phyloP scores from a whole-genome alignment of 2,113 vertebrate genomes.

The Pica pica region DNA sequence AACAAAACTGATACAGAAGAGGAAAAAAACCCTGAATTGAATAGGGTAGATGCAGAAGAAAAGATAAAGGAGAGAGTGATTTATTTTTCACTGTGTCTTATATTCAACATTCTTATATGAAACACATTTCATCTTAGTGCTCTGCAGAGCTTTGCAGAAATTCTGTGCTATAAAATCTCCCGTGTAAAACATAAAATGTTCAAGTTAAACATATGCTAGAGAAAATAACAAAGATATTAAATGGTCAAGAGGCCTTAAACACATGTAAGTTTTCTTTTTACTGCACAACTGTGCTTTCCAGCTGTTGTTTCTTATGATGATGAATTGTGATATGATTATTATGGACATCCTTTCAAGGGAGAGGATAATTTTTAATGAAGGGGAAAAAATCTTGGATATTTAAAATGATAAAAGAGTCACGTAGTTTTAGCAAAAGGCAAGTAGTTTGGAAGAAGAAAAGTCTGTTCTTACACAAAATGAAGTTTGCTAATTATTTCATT shows the following conservation, averaged over 20 bases:
- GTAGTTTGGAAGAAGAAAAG: neutral
- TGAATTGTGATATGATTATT: neutral
- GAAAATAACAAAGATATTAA: constrained; percentile 6
- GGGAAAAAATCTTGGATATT: neutral
- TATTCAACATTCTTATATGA: neutral
- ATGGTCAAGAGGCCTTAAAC: neutral
- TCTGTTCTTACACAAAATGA: neutral
- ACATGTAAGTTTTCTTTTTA: neutral
- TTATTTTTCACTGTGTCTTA: neutral
- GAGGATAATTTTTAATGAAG: neutral
- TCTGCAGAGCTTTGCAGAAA: neutral
- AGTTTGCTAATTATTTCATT: neutral
- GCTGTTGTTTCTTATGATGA: neutral
- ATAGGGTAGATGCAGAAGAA: neutral
- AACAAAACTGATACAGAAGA: neutral
- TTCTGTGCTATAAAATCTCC: neutral
- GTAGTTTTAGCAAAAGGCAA: neutral
- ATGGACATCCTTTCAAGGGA: neutral
- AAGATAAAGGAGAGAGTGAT: neutral
- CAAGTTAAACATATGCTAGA: neutral
- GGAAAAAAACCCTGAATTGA: neutral
- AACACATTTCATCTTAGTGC: neutral
- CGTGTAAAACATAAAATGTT: neutral
- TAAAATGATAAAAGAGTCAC: neutral
- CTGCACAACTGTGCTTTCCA: neutral